Base-by-base conservation (phyloP, 2,113 vertebrate species). In the Clinocottus analis region DNA sequence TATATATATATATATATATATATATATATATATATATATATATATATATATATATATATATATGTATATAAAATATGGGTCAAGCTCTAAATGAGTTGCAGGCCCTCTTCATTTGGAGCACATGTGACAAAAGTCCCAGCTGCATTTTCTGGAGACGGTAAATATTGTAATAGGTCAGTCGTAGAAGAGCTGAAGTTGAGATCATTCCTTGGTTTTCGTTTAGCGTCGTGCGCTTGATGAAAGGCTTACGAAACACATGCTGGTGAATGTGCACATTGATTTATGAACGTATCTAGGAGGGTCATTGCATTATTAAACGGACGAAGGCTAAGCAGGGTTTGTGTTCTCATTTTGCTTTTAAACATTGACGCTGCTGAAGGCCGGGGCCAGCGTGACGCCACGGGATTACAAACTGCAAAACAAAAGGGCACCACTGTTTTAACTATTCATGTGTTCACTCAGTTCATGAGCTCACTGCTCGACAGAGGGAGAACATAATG, bases 101-200 rank as follows among this genome's bases (percentile, higher is more conserved):
- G 77, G 45, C 51, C 21, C 75, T 25, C n/a, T 67, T 41, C 72
- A 56, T 72, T 74, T 71, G 71, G 33, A 25, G 51, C 45, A 49
- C 87, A 77, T 74, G 72, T 77, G 78, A 80, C 79, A 77, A 33
- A 66, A 67, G 69, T 80, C 66, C 33, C 51, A 66, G 56, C 81
- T 72, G 78, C 27, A 4, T 45, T 23, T 64, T 58, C 41, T 60
- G 25, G 23, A 75, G 58, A 21, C 47, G 33, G 21, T 61, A n/a
- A 43, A 67, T 53, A 27, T 58, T 49, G 3, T 27, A 1, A 47
- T 19, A 8, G 35, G 58, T 60, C 68, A 65, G 21, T 14, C 41
- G 13, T 43, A 14, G 13, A 45, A 45, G 29, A 31, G 35, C 12
- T 58, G 0, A 41, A 16, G 29, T 43, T 68, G 11, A 21, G 31